These are phyloP conservation scores for Ceyx cyanopectus DNA, from an alignment of 2,113 vertebrate species.

Conservation along the genomic window DNA sequence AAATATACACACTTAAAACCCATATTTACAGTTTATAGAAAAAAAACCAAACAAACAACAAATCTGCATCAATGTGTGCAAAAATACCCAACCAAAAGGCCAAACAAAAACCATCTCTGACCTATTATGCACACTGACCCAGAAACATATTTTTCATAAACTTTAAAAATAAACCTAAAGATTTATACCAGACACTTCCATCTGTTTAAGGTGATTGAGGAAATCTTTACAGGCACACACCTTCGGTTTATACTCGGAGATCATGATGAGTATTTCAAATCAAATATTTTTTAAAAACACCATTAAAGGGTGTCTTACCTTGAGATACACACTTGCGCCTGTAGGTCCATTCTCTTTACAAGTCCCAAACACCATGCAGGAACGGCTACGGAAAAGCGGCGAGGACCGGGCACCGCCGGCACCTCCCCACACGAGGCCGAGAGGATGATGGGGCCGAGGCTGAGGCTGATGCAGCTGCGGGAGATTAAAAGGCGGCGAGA, in stretches of 20 bases:
- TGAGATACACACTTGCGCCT: background rate
- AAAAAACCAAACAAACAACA: background rate
- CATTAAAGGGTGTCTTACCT: background rate
- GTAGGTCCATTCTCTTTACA: background rate
- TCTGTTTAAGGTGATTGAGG: background rate
- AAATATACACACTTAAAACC: background rate
- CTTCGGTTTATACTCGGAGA: background rate
- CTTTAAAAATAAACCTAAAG: background rate
- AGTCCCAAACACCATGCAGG: background rate
- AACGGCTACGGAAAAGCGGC: too few species aligned
- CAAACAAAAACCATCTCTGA: background rate
- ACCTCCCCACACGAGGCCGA: too few species aligned
- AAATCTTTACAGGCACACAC: background rate
- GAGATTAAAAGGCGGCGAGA: too few species aligned
- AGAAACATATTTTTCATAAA: background rate
- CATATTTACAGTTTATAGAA: background rate
- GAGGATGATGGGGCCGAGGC: too few species aligned
- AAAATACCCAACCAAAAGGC: background rate
- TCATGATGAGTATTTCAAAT: background rate
- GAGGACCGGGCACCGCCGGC: too few species aligned
- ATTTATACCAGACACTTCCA: background rate
- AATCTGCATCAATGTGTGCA: background rate
- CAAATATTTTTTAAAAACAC: background rate
- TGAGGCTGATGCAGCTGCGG: too few species aligned
- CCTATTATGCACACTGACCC: background rate